Base-by-base conservation (phyloP, 2,797 vertebrate species). In the Hoplostethus mediterraneus region DNA sequence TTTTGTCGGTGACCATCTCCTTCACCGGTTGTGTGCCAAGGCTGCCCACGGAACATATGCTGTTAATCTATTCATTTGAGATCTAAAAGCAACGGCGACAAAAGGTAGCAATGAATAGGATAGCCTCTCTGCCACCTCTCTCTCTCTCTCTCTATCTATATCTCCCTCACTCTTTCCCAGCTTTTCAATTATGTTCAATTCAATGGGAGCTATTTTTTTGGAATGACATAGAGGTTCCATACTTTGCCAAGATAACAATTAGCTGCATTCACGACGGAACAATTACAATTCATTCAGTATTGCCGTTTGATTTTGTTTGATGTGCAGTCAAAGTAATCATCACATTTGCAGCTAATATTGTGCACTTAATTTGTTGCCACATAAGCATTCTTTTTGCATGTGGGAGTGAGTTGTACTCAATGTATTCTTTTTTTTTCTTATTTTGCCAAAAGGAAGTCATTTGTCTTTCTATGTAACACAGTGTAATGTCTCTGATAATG, bases 51-150 rank as follows among this genome's bases (percentile, higher is more conserved):
- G 47, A 56, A 51, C 55, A 13, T 33, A 38, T 11, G 57, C n/a
- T 53, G 58, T 65, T 64, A 54, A 73, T 58, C 28, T 30, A 72
- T 63, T 63, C 31, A 36, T 36, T 38, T 40, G 61, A 31, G 42
- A 42, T 48, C 40, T 21, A 57, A 6, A 69, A 38, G 30, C 54
- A 54, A 3, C 17, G 0, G 1, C 48, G 16, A 56, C 65, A 67
- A 67, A 44, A 48, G 38, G 49, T 16, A 45, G 48, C 9, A 4
- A 11, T 10, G 11, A 31, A 40, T 12, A 51, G 6, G 54, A 56
- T 33, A 33, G 16, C 6, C 9, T 53, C 21, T 53, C 62, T 63
- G 67, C 30, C 14, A 47, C 16, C 63, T 44, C 30, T 16, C 6
- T 42, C 38, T 54, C 14, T 36, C 28, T 30, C 38, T 62, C n/a